Conservation (phyloP, 2,888 invertebrate genomes). For the Protodeltote pygarga region DNA sequence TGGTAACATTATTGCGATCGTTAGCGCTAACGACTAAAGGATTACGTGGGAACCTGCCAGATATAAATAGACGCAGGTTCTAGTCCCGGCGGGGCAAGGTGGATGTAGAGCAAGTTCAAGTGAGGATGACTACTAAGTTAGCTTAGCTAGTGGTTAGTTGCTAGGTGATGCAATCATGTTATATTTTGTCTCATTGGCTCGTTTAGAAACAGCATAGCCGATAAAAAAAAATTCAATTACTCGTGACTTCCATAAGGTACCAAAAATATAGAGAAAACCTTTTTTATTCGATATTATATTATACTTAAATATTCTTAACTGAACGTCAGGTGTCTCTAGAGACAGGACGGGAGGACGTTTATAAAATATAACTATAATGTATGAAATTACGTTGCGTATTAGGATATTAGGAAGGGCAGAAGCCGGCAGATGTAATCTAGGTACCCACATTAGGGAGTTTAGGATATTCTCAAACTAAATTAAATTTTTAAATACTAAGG, state of each 20-base stretch:
- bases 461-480: too few relatives aligned
- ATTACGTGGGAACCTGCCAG: conserved; percentile 34
- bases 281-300: too few relatives aligned
- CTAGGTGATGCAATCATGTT: conserved; percentile 9
- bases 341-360: too few relatives aligned
- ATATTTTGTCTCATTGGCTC: neutral
- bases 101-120: conserved; percentile 4
- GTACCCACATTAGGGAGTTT: too few relatives aligned
- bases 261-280: too few relatives aligned
- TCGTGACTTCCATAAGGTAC: neutral
- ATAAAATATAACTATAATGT: too few relatives aligned
- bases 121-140: conserved; percentile 19
- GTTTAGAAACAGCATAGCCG: neutral
- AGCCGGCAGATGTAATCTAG: too few relatives aligned
- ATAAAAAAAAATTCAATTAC: neutral
- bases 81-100: conserved; percentile 15
- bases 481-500: too few relatives aligned
- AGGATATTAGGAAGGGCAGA: too few relatives aligned
- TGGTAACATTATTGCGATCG: conserved; percentile 1
- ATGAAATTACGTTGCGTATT: too few relatives aligned
- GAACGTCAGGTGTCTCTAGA: too few relatives aligned
- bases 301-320: too few relatives aligned
- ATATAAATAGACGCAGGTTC: conserved; percentile 37
- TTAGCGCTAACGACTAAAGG: conserved; percentile 7
- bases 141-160: conserved; percentile 15